Base-by-base conservation (phyloP, 2,888 invertebrate species). In the Homarus gammarus region DNA sequence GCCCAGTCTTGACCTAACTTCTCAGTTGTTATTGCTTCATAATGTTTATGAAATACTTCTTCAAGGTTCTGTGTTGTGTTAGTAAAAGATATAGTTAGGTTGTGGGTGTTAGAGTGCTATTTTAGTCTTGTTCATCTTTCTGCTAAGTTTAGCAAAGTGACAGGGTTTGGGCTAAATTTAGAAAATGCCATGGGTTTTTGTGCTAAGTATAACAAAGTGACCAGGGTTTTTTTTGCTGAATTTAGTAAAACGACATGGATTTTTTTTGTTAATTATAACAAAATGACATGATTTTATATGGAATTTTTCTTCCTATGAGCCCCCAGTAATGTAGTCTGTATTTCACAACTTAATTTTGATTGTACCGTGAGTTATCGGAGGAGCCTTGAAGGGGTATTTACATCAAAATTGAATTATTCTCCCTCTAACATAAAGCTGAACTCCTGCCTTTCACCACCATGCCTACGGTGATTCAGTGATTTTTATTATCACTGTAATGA, bases 371-470 rank as follows among this genome's bases (percentile, higher is more conserved):
- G 15, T 56, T 15, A 22, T 56, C 6, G 22, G 56, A 56, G 56
- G 56, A 56, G 56, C 56, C 56, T 56, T 56, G 56, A 56, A 56
- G 22, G 15, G 22, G 56, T 56, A 56, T 56, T 56, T 56, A 49
- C 6, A 10, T 49, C 3, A 22, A 56, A 56, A 56, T 18, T 56
- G 56, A 56, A 56, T 56, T 56, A 56, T 56, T 56, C 56, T 56
- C 56, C 56, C 18, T 56, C 18, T 56, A 44, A 56, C 22, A 56
- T 56, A 33, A 77, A 77, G 49, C 18, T 31, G 18, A 49, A 77
- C 49, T 77, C 77, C 77, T 77, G 77, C 77, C 77, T 77, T 77
- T 77, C 77, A 77, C 77, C 44, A 77, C 31, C 49, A 77, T 77
- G 77, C 77, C 77, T 77, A 77, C n/a, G 49, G 77, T 77, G 49